These are phyloP conservation scores for Ethmia dodecea DNA, from an alignment of 2,888 invertebrate genomes.

Conservation along the genomic window DNA sequence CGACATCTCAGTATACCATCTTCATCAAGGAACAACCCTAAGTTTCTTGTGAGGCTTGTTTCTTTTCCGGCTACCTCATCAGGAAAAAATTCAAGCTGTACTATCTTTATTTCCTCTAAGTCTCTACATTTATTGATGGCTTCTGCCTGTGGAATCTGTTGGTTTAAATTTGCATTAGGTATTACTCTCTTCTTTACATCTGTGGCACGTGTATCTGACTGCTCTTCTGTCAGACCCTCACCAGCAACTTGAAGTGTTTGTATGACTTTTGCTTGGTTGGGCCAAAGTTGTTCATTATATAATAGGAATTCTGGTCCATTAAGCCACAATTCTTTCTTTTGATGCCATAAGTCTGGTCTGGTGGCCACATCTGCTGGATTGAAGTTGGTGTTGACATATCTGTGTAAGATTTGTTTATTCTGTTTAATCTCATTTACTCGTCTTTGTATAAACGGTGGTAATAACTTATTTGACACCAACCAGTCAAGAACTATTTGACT, in stretches of 20 bases:
- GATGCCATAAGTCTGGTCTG: neutral
- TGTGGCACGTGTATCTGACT: no score
- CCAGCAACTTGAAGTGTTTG: neutral
- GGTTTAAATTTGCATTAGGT: neutral
- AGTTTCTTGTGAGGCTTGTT: neutral
- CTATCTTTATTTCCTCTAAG: neutral
- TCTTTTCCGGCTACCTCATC: neutral
- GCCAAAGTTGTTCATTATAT: neutral
- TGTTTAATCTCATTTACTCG: conserved; percentile 15
- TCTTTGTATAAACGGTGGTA: conserved; percentile 15
- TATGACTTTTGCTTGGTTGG: neutral
- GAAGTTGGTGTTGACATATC: conserved; percentile 1
- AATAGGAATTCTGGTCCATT: neutral
- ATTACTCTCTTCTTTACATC: neutral
- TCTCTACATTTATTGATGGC: neutral
- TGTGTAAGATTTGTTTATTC: neutral
- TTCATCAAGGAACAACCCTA: neutral
- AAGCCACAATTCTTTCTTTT: neutral
- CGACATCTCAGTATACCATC: conserved; percentile 1
- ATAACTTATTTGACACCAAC: conserved; percentile 12
- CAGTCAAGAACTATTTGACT: conserved; percentile 14
- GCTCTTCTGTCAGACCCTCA: no score
- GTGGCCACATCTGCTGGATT: conserved; percentile 5
- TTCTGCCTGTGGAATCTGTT: neutral
- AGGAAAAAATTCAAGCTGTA: conserved; percentile 1